A percentile compares a stretch with the other conserved stretches of the same genome.
Evolutionary conservation across 2,113 vertebrate species (phyloP).

Genomic region (Actenoides lindsayi): DNA sequence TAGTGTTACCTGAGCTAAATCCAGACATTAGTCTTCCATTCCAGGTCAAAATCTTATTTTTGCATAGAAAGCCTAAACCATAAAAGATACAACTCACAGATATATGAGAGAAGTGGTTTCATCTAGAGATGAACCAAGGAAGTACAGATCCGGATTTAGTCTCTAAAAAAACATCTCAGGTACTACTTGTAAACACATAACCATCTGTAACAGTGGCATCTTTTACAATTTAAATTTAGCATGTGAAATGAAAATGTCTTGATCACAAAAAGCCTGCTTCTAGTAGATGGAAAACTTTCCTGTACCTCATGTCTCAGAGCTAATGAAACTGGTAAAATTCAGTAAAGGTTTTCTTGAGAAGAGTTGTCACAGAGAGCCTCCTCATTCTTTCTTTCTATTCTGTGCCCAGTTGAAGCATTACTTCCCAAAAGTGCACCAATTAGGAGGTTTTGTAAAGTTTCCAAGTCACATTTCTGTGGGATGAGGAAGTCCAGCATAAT

Average conservation of each 20-base stretch:
- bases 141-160: not conserved
- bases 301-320: not conserved
- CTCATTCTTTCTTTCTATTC: not conserved
- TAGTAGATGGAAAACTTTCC: not conserved
- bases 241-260: not conserved
- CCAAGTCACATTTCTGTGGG: conserved; percentile 43
- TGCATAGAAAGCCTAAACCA: not conserved
- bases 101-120: not conserved
- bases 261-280: not conserved
- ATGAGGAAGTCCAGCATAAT: not conserved
- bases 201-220: not conserved
- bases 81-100: not conserved
- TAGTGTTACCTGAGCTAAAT: not conserved
- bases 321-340: not conserved
- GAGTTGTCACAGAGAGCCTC: not conserved
- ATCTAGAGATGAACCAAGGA: not conserved
- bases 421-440: conserved; percentile 12
- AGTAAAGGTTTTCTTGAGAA: not conserved
- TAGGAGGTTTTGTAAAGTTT: conserved; percentile 27
- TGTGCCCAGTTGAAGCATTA: not conserved
- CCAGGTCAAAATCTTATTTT: not conserved
- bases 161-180: not conserved
- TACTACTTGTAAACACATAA: not conserved
- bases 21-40: not conserved
- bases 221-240: not conserved